phyloP scores from a whole-genome alignment of 1,140 invertebrate species.

The Diorhabda sublineata region DNA sequence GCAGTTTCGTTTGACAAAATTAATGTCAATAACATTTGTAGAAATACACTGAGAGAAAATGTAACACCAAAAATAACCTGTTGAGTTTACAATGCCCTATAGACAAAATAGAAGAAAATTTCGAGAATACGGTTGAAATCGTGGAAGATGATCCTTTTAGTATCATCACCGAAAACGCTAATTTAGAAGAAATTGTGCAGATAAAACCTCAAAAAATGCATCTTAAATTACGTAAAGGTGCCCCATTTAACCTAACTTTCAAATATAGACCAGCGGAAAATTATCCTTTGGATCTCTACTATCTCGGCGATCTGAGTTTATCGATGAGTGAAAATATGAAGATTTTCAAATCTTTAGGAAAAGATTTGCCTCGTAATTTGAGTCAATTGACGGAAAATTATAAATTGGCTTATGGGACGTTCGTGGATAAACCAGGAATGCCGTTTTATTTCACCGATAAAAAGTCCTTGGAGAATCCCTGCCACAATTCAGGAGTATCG shows the following conservation, averaged over 20 bases:
- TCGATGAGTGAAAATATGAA: constrained; percentile 86
- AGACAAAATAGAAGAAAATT: constrained; percentile 19
- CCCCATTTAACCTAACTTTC: constrained; percentile 36
- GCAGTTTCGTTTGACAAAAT: constrained; percentile 5
- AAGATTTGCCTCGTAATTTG: constrained; percentile 49
- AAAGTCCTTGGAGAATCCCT: constrained; percentile 36
- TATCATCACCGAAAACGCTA: not conserved
- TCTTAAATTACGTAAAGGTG: constrained; percentile 26
- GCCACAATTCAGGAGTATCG: constrained; percentile 11
- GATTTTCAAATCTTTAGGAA: constrained; percentile 71
- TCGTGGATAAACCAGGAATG: constrained; percentile 50
- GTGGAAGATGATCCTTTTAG: constrained; percentile 10
- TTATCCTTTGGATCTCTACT: constrained; percentile 91
- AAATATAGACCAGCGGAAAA: constrained; percentile 58
- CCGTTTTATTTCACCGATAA: constrained; percentile 50
- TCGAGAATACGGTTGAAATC: constrained; percentile 4
- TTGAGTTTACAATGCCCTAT: not conserved
- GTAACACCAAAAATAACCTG: constrained; percentile 5
- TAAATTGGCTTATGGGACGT: constrained; percentile 65
- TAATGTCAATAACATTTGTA: constrained; percentile 11
- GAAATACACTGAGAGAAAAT: constrained; percentile 12
- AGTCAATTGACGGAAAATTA: constrained; percentile 70
- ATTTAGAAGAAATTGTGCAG: constrained; percentile 20
- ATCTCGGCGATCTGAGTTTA: constrained; percentile 86
- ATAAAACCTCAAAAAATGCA: constrained; percentile 28